Base-by-base conservation (phyloP, 2,888 invertebrate species). In the Vesta saturnalis region DNA sequence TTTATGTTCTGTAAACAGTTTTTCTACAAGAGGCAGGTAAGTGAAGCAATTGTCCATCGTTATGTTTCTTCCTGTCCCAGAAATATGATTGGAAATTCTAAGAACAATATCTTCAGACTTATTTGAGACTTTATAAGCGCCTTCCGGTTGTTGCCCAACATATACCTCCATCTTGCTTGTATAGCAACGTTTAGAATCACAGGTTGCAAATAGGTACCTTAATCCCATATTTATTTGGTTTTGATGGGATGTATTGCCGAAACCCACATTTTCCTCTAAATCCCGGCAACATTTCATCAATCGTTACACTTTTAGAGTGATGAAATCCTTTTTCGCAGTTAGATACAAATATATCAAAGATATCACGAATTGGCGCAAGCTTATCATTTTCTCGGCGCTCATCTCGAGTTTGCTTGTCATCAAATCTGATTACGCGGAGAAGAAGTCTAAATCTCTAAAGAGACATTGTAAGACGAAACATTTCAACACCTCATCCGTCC, bases 101-200 rank as follows among this genome's bases (percentile, higher is more conserved):
- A 73, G 60, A 14, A 73, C 74, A 16, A 74, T 54, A 67, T 73
- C 70, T 47, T 61, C 61, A 14, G 64, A 30, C 21, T 66, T 69
- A 21, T 67, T 72, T 46, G 62, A 63, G 10, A 43, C 35, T 14
- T 64, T 19, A 68, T 55, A 72, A 12, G 61, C 64, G 15, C 60
- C 64, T 61, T 60, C 63, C 72, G 70, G n/a, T n/a, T n/a, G n/a
- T n/a, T n/a, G n/a, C n/a, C n/a, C n/a, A n/a, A n/a, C n/a, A n/a
- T n/a, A n/a, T 57, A 72, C 57, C 55, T 74, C 71, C 22, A 73
- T 55, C 22, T 70, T 70, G 66, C 70, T 72, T 60, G 72, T 54
- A 18, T 18, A 54, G 16, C 6, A 54, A 54, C 30, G 22, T 54
- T 54, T 18, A 18, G 16, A 5, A 21, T 18, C 54, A 6, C 19